phyloP scores from a whole-genome alignment of 2,113 vertebrate genomes.

The Zingel zingel region DNA sequence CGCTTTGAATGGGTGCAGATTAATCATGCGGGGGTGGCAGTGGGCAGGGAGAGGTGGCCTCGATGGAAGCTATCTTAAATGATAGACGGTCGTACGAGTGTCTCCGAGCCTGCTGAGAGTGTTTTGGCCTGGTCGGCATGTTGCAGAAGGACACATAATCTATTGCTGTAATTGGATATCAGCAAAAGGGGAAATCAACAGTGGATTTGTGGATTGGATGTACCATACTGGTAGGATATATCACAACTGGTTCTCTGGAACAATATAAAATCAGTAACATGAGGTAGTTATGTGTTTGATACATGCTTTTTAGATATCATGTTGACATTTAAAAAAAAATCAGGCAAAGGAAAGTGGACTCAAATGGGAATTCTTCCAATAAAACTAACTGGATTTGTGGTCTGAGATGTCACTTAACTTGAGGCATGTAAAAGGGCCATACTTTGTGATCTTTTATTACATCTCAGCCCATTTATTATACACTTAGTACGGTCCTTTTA shows the following conservation, averaged over 20 bases:
- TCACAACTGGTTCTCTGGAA: slow-evolving; percentile 36
- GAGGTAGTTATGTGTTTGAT: slow-evolving; percentile 31
- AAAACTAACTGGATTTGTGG: not conserved
- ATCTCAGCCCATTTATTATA: not conserved
- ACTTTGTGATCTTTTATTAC: not conserved
- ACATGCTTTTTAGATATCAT: slow-evolving; percentile 5
- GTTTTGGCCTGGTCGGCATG: slow-evolving; percentile 34
- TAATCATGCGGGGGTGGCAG: slow-evolving; percentile 62
- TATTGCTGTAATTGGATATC: slow-evolving; percentile 59
- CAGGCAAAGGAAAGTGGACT: not conserved
- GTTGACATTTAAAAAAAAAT: slow-evolving; percentile 23
- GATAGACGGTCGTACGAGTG: slow-evolving; percentile 63
- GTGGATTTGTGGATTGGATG: slow-evolving; percentile 55
- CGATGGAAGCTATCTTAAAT: slow-evolving; percentile 56
- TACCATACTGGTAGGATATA: slow-evolving; percentile 21
- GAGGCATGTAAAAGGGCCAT: not conserved
- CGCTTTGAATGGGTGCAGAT: slow-evolving; percentile 65
- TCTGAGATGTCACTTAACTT: not conserved
- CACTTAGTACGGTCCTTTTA: not conserved
- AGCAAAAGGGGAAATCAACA: slow-evolving; percentile 48
- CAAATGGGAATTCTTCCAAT: slow-evolving; percentile 24
- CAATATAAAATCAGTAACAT: slow-evolving; percentile 29
- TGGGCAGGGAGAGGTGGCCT: slow-evolving; percentile 53
- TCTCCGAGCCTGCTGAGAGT: slow-evolving; percentile 46
- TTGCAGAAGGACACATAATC: slow-evolving; percentile 64